These are phyloP conservation scores for Anthophora plumipes DNA, from an alignment of 2,888 invertebrate species.

Conservation along the genomic window DNA sequence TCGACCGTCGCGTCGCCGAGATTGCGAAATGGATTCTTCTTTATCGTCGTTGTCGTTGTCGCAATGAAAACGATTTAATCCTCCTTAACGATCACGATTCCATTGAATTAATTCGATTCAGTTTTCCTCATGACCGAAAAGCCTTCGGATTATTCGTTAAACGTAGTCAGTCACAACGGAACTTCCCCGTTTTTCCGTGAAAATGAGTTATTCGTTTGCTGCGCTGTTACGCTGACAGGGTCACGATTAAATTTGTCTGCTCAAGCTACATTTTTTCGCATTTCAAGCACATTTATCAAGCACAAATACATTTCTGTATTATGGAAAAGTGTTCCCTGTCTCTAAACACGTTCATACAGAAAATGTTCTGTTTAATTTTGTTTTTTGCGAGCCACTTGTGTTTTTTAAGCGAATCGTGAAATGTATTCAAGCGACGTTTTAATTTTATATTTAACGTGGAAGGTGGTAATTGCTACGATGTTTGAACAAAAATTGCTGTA, in stretches of 20 bases:
- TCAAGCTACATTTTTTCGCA: slow-evolving; percentile 6
- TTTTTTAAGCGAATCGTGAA: too few species aligned
- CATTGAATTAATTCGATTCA: slow-evolving; percentile 51
- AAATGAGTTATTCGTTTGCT: slow-evolving; percentile 27
- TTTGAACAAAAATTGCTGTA: too few species aligned
- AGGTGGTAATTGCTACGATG: too few species aligned
- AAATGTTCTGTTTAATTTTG: slow-evolving; percentile 4
- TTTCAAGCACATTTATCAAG: slow-evolving; percentile 2
- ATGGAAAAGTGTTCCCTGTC: not conserved
- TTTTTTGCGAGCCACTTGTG: too few species aligned
- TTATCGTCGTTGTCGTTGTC: slow-evolving; percentile 22
- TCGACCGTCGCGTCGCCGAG: slow-evolving; percentile 57
- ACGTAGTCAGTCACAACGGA: slow-evolving; percentile 28
- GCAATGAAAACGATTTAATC: slow-evolving; percentile 64
- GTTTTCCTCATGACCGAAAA: slow-evolving; percentile 13
- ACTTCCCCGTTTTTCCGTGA: slow-evolving; percentile 2
- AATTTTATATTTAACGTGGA: too few species aligned
- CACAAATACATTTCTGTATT: not conserved
- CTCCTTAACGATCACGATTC: slow-evolving; percentile 59
- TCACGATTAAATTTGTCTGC: slow-evolving; percentile 19
- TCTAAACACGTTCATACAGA: not conserved
- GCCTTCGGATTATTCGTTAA: slow-evolving; percentile 13
- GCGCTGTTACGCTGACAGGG: not conserved
- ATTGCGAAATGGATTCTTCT: slow-evolving; percentile 58
- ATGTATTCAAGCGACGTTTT: not conserved